Percentiles rank a stretch among this genome's conserved stretches.
These are phyloP conservation scores for Mythimna lalbum DNA, from an alignment of 2,888 invertebrate species.

Conservation along the genomic window DNA sequence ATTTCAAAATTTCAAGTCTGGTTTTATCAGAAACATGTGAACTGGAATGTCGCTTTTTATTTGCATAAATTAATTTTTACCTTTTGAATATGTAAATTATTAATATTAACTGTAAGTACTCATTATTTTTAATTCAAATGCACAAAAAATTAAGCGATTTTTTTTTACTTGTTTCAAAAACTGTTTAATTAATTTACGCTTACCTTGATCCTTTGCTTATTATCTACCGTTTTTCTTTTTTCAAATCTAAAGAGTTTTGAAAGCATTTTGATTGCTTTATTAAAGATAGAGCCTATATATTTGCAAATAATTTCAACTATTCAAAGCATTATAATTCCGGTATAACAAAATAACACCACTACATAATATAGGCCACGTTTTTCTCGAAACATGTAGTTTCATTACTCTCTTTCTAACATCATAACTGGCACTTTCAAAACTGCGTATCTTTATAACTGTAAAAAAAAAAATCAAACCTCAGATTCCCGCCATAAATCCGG, in stretches of 20 bases:
- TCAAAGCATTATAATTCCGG: too few relatives aligned
- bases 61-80: conserved; percentile 34
- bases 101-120: conserved; percentile 11
- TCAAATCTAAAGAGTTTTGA: too few relatives aligned
- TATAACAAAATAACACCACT: not conserved
- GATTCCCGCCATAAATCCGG: conserved; percentile 69
- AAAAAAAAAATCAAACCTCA: conserved; percentile 52
- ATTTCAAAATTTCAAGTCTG: conserved; percentile 57
- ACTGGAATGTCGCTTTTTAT: conserved; percentile 55
- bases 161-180: too few relatives aligned
- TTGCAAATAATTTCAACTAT: too few relatives aligned
- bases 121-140: not conserved
- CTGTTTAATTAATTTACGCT: too few relatives aligned
- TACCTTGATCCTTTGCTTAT: too few relatives aligned
- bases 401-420: conserved; percentile 27
- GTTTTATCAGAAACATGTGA: conserved; percentile 55
- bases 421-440: conserved; percentile 13
- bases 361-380: not conserved
- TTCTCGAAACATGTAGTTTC: not conserved
- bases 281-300: too few relatives aligned
- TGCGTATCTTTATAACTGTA: conserved; percentile 36
- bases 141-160: not conserved
- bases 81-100: conserved; percentile 14
- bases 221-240: too few relatives aligned
- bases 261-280: too few relatives aligned